Evolutionary conservation across 2,113 vertebrate genomes (phyloP).

Genomic region (Butorides virescens): DNA sequence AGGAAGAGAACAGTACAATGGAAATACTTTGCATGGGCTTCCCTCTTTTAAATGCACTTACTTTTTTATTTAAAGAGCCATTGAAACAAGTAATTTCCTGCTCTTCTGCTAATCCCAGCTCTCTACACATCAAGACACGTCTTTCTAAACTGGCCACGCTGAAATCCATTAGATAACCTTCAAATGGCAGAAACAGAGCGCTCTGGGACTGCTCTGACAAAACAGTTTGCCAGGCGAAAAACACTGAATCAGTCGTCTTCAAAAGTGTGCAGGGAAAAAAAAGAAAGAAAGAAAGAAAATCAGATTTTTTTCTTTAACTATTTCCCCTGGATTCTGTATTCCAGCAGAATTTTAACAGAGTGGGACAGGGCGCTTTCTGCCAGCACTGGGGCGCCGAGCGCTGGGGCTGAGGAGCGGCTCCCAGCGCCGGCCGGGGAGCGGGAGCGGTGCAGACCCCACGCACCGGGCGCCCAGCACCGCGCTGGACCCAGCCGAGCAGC

Average conservation of each 20-base stretch:
- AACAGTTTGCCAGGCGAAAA: background rate
- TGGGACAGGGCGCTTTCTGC: fast-evolving
- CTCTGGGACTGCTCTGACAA: background rate
- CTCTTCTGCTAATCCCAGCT: background rate
- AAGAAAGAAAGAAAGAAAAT: background rate
- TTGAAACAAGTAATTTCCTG: background rate
- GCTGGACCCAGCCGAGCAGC: fast-evolving
- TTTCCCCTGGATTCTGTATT: background rate
- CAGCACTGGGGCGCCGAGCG: fast-evolving
- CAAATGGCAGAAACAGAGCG: background rate
- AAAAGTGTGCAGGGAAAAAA: background rate
- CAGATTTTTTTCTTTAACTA: background rate
- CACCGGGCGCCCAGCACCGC: fast-evolving
- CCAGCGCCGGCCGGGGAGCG: fast-evolving
- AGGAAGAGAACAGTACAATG: background rate
- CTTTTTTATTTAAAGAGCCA: background rate
- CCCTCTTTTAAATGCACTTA: background rate
- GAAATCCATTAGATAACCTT: background rate
- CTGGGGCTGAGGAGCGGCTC: fast-evolving
- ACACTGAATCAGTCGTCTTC: background rate
- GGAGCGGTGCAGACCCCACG: background rate
- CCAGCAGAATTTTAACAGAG: background rate
- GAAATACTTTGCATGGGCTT: background rate
- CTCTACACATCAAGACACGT: background rate
- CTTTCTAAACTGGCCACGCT: background rate